phyloP scores from a whole-genome alignment of 2,888 invertebrate genomes.

The Thalpophila matura region DNA sequence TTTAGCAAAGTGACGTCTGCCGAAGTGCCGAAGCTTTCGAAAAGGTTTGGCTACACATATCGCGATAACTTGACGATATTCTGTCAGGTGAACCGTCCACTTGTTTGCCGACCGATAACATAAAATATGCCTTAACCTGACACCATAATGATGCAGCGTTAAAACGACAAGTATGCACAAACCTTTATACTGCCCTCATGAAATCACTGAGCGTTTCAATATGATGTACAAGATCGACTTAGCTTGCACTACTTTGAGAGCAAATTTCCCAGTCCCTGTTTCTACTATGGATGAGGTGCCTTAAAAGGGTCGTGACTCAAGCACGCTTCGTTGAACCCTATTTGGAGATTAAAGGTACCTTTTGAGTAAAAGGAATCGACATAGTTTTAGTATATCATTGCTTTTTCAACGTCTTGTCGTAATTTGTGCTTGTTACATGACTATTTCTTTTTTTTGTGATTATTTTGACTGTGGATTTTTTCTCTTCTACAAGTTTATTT shows the following conservation, averaged over 20 bases:
- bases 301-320: constrained; percentile 60
- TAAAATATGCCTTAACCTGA: too few species aligned
- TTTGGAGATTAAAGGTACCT: constrained; percentile 62
- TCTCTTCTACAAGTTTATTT: too few species aligned
- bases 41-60: too few species aligned
- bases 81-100: too few species aligned
- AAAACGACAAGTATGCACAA: not conserved
- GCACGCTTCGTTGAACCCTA: constrained; percentile 64
- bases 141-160: not conserved
- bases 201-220: constrained; percentile 41
- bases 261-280: constrained; percentile 33
- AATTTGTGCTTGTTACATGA: constrained; percentile 29
- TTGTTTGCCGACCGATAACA: too few species aligned
- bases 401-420: constrained; percentile 30
- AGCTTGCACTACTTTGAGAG: constrained; percentile 37
- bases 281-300: constrained; percentile 37
- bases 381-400: constrained; percentile 48
- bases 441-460: not conserved
- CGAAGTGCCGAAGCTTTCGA: too few species aligned
- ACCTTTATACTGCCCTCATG: not conserved
- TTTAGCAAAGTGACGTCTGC: too few species aligned
- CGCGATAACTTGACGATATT: too few species aligned
- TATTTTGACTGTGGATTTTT: not conserved
- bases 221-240: constrained; percentile 47
- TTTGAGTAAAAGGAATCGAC: constrained; percentile 53